These are phyloP conservation scores for Mythimna lalbum DNA, from an alignment of 2,888 invertebrate species.

Conservation along the genomic window DNA sequence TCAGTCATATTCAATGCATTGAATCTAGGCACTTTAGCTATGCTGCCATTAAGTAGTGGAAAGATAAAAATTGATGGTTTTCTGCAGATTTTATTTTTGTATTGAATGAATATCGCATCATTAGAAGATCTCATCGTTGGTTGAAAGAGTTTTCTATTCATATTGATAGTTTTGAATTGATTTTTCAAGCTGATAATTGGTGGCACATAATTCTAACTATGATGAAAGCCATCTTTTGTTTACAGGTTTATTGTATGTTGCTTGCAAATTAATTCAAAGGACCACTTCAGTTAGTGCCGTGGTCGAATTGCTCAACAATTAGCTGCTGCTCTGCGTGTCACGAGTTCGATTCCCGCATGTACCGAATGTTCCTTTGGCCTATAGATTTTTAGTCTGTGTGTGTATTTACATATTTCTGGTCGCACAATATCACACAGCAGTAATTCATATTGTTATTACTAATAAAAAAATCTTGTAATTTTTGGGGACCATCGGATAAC, in stretches of 20 bases:
- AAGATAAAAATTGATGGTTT: slow-evolving; percentile 44
- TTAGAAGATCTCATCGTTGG: neutral
- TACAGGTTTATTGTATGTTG: neutral
- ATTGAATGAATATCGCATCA: slow-evolving; percentile 2
- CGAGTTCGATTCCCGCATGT: too few relatives aligned
- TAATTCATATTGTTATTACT: too few relatives aligned
- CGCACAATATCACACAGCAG: too few relatives aligned
- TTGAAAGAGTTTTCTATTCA: neutral
- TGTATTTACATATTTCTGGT: too few relatives aligned
- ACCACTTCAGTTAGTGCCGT: neutral
- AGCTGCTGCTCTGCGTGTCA: too few relatives aligned
- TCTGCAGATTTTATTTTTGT: slow-evolving; percentile 22
- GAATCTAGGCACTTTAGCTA: slow-evolving; percentile 58
- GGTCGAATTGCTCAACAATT: too few relatives aligned
- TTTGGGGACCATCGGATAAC: too few relatives aligned
- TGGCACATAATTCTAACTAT: neutral
- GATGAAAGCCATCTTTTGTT: neutral
- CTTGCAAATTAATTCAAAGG: neutral
- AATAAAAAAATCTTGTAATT: too few relatives aligned
- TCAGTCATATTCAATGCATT: slow-evolving; percentile 67
- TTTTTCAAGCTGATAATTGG: neutral
- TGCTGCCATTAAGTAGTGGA: slow-evolving; percentile 47
- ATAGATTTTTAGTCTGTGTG: too few relatives aligned
- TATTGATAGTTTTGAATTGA: neutral
- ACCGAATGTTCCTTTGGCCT: too few relatives aligned